Conservation (phyloP, 2,888 invertebrate genomes). For the Protophormia terraenovae region DNA sequence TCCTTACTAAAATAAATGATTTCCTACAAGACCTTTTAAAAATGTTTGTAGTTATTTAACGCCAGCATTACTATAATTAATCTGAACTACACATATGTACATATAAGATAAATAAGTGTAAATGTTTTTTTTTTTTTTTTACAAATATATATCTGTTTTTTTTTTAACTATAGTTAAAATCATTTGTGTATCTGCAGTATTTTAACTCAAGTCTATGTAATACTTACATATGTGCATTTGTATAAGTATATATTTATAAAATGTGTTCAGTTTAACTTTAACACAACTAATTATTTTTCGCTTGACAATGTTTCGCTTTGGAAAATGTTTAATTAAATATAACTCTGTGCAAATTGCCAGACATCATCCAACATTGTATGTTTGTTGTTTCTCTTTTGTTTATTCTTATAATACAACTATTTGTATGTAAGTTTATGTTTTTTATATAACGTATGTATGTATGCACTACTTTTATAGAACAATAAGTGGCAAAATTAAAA, state of each 20-base stretch:
- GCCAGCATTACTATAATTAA: not conserved
- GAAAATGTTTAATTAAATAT: conserved; percentile 79
- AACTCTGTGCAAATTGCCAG: conserved; percentile 68
- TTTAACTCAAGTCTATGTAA: too few species aligned
- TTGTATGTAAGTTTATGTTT: not conserved
- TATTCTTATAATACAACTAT: not conserved
- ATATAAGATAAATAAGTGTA: not conserved
- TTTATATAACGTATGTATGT: not conserved
- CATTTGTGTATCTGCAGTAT: too few species aligned
- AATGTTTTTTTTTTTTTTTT: too few species aligned
- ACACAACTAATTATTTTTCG: conserved; percentile 78
- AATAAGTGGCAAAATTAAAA: not conserved
- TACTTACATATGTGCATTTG: not conserved
- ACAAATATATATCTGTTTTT: too few species aligned
- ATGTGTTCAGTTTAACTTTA: conserved; percentile 47
- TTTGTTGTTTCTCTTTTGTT: not conserved
- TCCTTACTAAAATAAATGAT: not conserved
- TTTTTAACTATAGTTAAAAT: too few species aligned
- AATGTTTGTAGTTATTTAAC: not conserved
- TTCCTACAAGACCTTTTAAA: not conserved
- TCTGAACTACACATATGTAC: not conserved
- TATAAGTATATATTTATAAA: not conserved
- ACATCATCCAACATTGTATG: not conserved
- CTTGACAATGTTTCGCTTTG: conserved; percentile 72
- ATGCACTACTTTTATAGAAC: not conserved